phyloP scores from a whole-genome alignment of 2,113 vertebrate genomes.

The Oceanites oceanicus region DNA sequence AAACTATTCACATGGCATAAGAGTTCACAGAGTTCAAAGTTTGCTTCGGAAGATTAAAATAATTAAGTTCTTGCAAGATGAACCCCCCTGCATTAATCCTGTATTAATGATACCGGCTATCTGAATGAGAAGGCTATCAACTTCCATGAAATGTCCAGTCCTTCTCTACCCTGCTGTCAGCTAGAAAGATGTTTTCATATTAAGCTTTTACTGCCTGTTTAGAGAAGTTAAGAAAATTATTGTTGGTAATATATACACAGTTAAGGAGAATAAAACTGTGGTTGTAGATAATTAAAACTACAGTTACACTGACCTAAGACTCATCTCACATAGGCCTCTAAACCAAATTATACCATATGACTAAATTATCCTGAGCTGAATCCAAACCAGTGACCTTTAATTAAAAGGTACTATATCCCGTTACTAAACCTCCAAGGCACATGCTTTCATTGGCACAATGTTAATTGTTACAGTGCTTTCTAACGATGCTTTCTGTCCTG shows the following conservation, averaged over 20 bases:
- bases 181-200: background rate
- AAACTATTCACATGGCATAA: background rate
- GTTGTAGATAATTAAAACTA: background rate
- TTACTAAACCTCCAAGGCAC: background rate
- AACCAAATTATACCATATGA: background rate
- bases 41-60: background rate
- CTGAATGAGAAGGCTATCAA: background rate
- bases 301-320: background rate
- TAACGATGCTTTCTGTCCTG: background rate
- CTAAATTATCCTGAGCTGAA: background rate
- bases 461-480: background rate
- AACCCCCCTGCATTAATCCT: background rate
- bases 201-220: background rate
- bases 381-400: background rate
- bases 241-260: background rate
- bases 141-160: background rate
- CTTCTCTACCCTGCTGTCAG: background rate
- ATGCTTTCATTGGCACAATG: background rate
- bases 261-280: background rate
- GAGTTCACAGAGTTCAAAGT: background rate
- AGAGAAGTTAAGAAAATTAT: background rate
- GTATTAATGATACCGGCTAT: background rate
- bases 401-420: background rate
- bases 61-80: background rate
- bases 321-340: background rate